A percentile compares a stretch with the other conserved stretches of the same genome.
phyloP scores from a whole-genome alignment of 2,113 vertebrate species.

The Notothenia rossii region DNA sequence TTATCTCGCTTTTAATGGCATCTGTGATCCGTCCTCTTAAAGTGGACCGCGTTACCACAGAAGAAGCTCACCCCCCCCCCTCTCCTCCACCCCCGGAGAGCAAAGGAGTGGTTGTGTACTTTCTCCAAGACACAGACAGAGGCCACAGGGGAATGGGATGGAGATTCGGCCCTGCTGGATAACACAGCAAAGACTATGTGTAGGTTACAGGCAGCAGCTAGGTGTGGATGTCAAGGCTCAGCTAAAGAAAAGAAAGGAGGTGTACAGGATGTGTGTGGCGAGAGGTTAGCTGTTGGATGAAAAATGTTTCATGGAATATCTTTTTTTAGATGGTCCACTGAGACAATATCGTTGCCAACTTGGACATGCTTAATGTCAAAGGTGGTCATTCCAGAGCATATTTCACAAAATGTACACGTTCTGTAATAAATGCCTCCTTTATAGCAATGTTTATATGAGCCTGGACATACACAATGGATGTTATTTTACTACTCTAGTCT shows the following conservation, averaged over 20 bases:
- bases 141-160: conserved; percentile 65
- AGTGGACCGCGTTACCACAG: conserved; percentile 52
- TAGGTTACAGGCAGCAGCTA: conserved; percentile 45
- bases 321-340: conserved; percentile 45
- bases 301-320: conserved; percentile 11
- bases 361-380: conserved; percentile 27
- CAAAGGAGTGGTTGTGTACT: conserved; percentile 19
- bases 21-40: conserved; percentile 65
- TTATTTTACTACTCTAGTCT: no score
- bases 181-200: conserved; percentile 56
- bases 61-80: not conserved
- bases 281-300: conserved; percentile 24
- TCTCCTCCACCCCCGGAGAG: not conserved
- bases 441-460: conserved; percentile 3
- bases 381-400: not conserved
- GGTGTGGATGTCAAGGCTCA: conserved; percentile 66
- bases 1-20: conserved; percentile 66
- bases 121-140: conserved; percentile 55
- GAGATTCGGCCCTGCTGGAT: conserved; percentile 57
- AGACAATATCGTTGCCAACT: conserved; percentile 26
- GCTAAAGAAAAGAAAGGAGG: conserved; percentile 26
- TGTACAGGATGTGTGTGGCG: conserved; percentile 12
- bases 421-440: not conserved
- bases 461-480: not conserved
- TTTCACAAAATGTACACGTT: not conserved